Conservation (phyloP, 2,797 vertebrate genomes). For the Gallinago stenura region DNA sequence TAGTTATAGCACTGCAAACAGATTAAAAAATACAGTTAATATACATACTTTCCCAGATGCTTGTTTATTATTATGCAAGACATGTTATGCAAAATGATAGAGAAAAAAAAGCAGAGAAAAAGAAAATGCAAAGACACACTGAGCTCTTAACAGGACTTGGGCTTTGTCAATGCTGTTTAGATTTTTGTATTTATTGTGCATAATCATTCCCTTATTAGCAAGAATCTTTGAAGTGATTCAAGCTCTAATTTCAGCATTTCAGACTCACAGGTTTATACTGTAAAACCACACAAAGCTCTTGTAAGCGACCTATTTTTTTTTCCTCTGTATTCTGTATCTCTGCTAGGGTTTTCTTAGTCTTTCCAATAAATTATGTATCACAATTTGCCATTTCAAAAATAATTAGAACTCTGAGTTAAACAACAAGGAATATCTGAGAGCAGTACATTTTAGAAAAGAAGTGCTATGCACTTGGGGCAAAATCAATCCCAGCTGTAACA, state of each 20-base stretch:
- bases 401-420: slow-evolving; percentile 36
- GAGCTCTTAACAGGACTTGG: background rate
- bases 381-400: slow-evolving; percentile 46
- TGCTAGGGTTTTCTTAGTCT: slow-evolving; percentile 23
- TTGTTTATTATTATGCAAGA: slow-evolving; percentile 48
- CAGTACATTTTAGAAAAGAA: slow-evolving; percentile 13
- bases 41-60: slow-evolving; percentile 10
- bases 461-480: slow-evolving; percentile 22
- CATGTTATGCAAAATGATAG: slow-evolving; percentile 37
- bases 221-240: slow-evolving; percentile 48
- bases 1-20: background rate
- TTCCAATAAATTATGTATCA: slow-evolving; percentile 68
- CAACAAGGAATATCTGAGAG: slow-evolving; percentile 32
- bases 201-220: slow-evolving; percentile 51
- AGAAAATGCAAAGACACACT: slow-evolving; percentile 13
- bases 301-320: slow-evolving; percentile 4
- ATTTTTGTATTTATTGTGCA: slow-evolving; percentile 22
- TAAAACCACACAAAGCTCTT: background rate
- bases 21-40: slow-evolving; percentile 36
- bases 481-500: background rate
- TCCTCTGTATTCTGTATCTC: background rate
- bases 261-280: background rate
- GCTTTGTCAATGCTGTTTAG: slow-evolving; percentile 16
- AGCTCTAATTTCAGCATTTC: slow-evolving; percentile 44
- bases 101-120: background rate